Base-by-base conservation (phyloP, 64 coral and sea anemone species). In the Platygyra sinensis region DNA sequence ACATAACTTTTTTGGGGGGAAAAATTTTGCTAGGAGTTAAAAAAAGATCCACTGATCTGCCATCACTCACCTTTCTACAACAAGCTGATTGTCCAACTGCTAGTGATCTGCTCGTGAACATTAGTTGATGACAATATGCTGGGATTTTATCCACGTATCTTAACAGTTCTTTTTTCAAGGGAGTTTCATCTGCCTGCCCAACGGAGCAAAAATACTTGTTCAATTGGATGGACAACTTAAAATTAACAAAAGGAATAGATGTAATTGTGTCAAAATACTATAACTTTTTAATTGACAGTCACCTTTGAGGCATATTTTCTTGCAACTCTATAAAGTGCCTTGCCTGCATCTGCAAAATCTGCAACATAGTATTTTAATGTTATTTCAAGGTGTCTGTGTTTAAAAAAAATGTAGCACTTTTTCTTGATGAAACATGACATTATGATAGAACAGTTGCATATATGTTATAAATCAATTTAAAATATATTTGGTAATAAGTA, bases 61-160 rank as follows among this genome's bases (percentile, higher is more conserved):
- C 5, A 63, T 5, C 11, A 72, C 22, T 2, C 38, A 98, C 96
- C 96, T 98, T 98, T 46, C 74, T 92, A 33, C 86, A 98, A 29
- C 86, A 94, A 17, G 96, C 96, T 24, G 96, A 89, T 52, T 98
- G 96, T 36, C 96, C 96, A 69, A 91, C 92, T 25, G 96, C 86
- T 2, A 98, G 73, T 2, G 96, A 98, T 80, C 90, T 94, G 31
- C 92, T 91, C 17, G 89, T 94, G 54, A 98, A 98, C 27, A 87
- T 88, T 16, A 98, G 80, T 55, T 98, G 96, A 74, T 98, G 96
- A 62, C 96, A 98, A 69, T 92, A 98, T 25, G 90, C 87, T 42
- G 92, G 96, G 36, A 98, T 50, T 80, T 89, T 94, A 78, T 98
- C 96, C 14, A 94, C 52, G 24, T 81, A 89, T 57, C 86, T 89